Evolutionary conservation across 2,113 vertebrate genomes (phyloP).

Genomic region (Verasper variegatus): DNA sequence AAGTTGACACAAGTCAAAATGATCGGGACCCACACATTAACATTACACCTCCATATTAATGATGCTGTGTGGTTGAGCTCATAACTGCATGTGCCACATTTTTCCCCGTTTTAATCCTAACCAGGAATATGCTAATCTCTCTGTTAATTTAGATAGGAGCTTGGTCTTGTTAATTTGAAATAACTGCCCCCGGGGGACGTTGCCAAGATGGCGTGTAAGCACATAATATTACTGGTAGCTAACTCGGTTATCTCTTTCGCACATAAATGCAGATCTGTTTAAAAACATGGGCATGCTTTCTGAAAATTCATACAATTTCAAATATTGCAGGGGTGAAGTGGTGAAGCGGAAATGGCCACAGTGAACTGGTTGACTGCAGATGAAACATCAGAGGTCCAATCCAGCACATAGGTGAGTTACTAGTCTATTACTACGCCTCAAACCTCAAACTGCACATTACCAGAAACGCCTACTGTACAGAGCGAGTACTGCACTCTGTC

Average conservation of each 20-base stretch:
- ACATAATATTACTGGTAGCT: background rate
- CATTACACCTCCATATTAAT: background rate
- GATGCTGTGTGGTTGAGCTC: constrained; percentile 41
- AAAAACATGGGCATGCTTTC: background rate
- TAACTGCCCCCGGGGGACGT: background rate
- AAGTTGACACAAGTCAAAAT: no score
- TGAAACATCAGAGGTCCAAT: background rate
- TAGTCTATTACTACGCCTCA: background rate
- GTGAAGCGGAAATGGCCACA: background rate
- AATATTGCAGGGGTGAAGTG: constrained; percentile 2
- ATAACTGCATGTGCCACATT: no score
- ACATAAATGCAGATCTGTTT: no score
- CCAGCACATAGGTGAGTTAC: background rate
- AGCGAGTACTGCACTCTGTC: background rate
- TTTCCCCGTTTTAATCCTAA: no score
- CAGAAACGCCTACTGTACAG: no score
- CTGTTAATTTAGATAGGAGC: background rate
- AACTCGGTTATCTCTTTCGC: background rate
- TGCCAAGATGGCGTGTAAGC: background rate
- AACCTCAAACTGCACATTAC: no score
- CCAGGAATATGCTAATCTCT: background rate
- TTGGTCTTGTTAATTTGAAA: background rate
- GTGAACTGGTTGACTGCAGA: background rate
- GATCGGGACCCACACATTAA: no score
- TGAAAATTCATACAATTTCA: background rate